A percentile compares a stretch with the other conserved stretches of the same genome.
These are phyloP conservation scores for Hyaena hyaena DNA, from an alignment of 2,113 vertebrate genomes.

Conservation along the genomic window DNA sequence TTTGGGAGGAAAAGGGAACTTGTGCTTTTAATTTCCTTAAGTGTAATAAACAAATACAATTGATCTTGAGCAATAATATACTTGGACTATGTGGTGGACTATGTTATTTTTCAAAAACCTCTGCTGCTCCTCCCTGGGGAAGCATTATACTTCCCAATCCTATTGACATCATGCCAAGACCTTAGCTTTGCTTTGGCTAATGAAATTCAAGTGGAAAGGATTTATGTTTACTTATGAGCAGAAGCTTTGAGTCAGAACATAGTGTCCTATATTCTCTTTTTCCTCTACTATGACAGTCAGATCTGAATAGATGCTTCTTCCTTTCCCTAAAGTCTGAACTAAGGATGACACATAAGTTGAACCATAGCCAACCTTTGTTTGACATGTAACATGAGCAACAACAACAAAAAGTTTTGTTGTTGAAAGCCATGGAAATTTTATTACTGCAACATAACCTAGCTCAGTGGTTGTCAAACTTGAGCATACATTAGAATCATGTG, in stretches of 20 bases:
- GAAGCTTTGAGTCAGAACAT: slow-evolving; percentile 23
- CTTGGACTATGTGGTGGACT: not conserved
- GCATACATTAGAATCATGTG: not conserved
- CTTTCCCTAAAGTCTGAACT: not conserved
- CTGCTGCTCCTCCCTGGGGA: not conserved
- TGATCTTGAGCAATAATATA: slow-evolving; percentile 17
- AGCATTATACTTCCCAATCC: not conserved
- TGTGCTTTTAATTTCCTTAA: slow-evolving; percentile 49
- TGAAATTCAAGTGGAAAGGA: slow-evolving; percentile 34
- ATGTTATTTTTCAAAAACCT: not conserved
- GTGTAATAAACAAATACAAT: slow-evolving; percentile 41
- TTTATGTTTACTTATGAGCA: slow-evolving; percentile 32
- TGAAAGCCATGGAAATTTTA: not conserved
- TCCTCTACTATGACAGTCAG: not conserved
- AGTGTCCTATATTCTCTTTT: not conserved
- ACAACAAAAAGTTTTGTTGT: not conserved
- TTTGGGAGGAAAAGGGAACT: slow-evolving; percentile 36
- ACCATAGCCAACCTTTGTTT: not conserved
- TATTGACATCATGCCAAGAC: slow-evolving; percentile 41
- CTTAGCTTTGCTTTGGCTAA: slow-evolving; percentile 33
- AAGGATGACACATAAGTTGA: not conserved
- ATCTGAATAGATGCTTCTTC: not conserved
- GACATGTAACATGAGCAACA: not conserved
- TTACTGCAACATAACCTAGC: not conserved
- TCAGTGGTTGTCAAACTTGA: not conserved